Evolutionary conservation across 2,113 vertebrate genomes (phyloP).

Genomic region (Mastomys natalensis): DNA sequence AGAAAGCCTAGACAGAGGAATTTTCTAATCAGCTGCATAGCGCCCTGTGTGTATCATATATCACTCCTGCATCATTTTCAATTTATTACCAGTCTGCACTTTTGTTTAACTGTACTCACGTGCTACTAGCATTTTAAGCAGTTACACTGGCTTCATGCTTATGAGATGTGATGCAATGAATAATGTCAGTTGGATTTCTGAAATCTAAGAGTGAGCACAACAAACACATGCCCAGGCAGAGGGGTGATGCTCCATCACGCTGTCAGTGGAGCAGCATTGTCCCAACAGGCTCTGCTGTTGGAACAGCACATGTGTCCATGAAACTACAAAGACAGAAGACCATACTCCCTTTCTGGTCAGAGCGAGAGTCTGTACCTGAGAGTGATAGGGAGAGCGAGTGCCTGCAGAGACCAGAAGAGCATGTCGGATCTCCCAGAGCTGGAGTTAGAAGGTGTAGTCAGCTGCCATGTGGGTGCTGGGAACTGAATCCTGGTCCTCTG

Average conservation of each 20-base stretch:
- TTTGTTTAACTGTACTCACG: constrained; percentile 59
- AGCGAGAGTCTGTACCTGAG: no score
- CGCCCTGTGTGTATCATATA: not conserved
- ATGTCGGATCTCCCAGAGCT: not conserved
- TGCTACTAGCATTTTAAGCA: constrained; percentile 17
- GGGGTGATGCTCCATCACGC: not conserved
- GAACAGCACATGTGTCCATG: not conserved
- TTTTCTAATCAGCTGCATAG: constrained; percentile 38
- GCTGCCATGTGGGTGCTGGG: not conserved
- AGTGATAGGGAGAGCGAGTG: not conserved
- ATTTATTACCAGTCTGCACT: constrained; percentile 42
- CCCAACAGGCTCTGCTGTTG: not conserved
- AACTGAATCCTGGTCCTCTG: not conserved
- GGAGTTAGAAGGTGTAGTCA: not conserved
- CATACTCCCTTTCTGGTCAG: rapidly evolving
- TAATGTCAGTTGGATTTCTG: not conserved
- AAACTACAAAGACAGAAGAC: not conserved
- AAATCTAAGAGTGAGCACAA: not conserved
- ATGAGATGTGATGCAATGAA: constrained; percentile 25
- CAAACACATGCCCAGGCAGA: not conserved
- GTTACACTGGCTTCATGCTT: not conserved
- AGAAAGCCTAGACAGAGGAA: constrained; percentile 54
- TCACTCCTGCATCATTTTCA: constrained; percentile 53
- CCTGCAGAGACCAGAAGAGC: not conserved
- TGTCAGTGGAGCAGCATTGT: not conserved